These are phyloP conservation scores for Harpagifer antarcticus DNA, from an alignment of 2,797 vertebrate genomes.

Conservation along the genomic window DNA sequence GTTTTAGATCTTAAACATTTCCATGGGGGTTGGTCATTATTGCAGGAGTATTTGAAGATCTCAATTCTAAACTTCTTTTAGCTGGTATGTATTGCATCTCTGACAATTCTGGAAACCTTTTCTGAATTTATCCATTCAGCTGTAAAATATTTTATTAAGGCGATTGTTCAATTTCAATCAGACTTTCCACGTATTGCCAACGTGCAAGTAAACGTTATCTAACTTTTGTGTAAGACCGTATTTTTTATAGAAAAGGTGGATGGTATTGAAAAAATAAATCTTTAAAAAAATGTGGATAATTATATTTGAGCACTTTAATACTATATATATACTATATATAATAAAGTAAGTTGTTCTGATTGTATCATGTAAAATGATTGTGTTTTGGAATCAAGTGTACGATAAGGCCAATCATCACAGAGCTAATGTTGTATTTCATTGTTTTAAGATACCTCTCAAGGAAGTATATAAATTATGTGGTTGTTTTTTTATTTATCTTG, in stretches of 20 bases:
- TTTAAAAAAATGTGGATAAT: constrained; percentile 52
- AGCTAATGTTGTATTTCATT: constrained; percentile 74
- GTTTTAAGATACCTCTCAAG: constrained; percentile 76
- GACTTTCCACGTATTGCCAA: constrained; percentile 19
- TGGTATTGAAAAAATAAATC: constrained; percentile 31
- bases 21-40: constrained; percentile 9
- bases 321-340: no score
- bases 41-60: constrained; percentile 14
- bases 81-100: constrained; percentile 18
- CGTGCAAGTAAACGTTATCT: constrained; percentile 18
- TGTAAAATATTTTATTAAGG: constrained; percentile 3
- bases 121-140: not conserved
- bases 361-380: constrained; percentile 77
- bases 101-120: not conserved
- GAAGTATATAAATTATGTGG: constrained; percentile 65
- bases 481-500: constrained; percentile 78
- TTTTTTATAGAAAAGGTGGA: constrained; percentile 10
- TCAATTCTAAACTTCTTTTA: not conserved
- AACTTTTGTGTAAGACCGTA: constrained; percentile 24
- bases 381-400: constrained; percentile 74
- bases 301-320: constrained; percentile 82
- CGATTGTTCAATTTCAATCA: constrained; percentile 10
- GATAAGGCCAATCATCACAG: constrained; percentile 69
- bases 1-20: constrained; percentile 31
- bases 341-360: constrained; percentile 76